Base-by-base conservation (phyloP, 2,113 vertebrate species). In the Lynx canadensis region DNA sequence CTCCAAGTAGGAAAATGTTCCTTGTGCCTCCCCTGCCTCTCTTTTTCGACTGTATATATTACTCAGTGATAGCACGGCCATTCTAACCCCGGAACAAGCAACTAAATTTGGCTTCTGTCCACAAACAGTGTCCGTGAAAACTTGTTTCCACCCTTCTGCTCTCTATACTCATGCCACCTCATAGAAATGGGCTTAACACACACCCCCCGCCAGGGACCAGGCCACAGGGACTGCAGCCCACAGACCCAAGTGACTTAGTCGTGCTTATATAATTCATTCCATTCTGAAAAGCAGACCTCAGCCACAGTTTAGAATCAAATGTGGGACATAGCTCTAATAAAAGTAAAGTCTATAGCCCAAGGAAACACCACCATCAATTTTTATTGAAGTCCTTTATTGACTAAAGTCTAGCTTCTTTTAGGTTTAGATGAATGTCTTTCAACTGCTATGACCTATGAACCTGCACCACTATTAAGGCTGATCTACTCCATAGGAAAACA, bases 331-430 rank as follows among this genome's bases (percentile, higher is more conserved):
- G 31, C 45, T 79, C 13, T 66, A 78, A 89, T 0, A 90, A 69
- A 94, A 93, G 33, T 82, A 68, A 93, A 94, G 52, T 81, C 87
- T 82, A 41, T 14, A 81, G n/a, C 74, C 86, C 55, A 63, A 84
- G 87, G 90, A 97, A 94, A 95, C 27, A 87, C 19, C 38, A 45
- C 25, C 79, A 57, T 97, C 95, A 68, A 87, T 80, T 97, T 96
- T 91, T 95, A 88, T n/a, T 97, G 88, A 97, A 97, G 96, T 91
- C 25, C 27, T 89, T 90, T 89, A 94, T 94, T 55, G 13, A 66
- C 71, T 93, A 55, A 55, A 95, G 5, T 45, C 76, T 81, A 96
- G 36, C 33, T 96, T 91, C 85, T 71, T 95, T 91, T 60, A 83
- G 15, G 45, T 81, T 92, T 73, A 94, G 11, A 23, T 1, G 18